Conservation (phyloP, 1,140 invertebrate species). For the Eriosoma lanigerum region DNA sequence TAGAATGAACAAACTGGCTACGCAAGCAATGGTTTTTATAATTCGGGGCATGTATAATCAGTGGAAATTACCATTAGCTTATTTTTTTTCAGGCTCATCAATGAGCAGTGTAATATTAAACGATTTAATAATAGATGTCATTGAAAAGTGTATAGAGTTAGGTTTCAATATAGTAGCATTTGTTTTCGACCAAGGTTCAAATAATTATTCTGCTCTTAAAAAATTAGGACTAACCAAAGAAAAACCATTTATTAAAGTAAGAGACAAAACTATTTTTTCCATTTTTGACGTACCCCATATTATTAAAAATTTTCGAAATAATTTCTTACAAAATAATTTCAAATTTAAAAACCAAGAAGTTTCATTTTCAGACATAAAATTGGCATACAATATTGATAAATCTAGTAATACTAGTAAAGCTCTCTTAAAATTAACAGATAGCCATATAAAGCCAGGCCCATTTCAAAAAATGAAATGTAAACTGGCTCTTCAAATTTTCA, state of each 20-base stretch:
- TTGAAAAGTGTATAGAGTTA: background rate
- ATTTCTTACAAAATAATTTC: too few species aligned
- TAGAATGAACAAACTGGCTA: too few species aligned
- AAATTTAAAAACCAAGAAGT: background rate
- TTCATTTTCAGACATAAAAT: background rate
- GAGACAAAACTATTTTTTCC: background rate
- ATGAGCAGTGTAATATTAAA: conserved; percentile 4
- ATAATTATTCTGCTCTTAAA: conserved; percentile 6
- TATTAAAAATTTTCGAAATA: too few species aligned
- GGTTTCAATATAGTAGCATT: background rate
- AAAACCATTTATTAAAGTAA: background rate
- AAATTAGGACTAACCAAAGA: background rate
- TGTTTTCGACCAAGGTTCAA: conserved; percentile 14
- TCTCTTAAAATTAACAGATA: too few species aligned
- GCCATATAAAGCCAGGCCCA: too few species aligned
- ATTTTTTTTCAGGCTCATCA: background rate
- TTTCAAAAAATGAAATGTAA: too few species aligned
- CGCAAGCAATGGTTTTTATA: background rate
- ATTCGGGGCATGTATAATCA: background rate
- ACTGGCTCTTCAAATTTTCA: too few species aligned
- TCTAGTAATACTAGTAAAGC: conserved; percentile 5
- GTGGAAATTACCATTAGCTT: conserved; percentile 11
- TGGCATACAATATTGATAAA: conserved; percentile 15
- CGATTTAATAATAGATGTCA: background rate
- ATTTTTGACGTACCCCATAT: too few species aligned